Base-by-base conservation (phyloP, 1,140 invertebrate genomes). In the Episyrphus balteatus region DNA sequence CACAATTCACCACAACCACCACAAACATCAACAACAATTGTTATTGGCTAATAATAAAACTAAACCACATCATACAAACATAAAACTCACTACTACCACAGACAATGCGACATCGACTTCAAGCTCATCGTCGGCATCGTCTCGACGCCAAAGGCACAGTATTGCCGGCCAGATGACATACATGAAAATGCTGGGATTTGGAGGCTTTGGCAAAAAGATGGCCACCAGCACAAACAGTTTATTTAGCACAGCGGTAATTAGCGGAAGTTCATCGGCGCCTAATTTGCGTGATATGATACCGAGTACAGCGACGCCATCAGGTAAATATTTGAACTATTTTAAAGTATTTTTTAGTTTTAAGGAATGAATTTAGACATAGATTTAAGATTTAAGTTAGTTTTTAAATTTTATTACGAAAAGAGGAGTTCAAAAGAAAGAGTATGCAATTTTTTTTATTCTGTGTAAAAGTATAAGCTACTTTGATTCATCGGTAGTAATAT, bases 171-270 rank as follows among this genome's bases (percentile, higher is more conserved):
- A 91, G 80, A 85, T 89, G 80, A 88, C 81, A 77, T 87, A 87
- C 77, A 86, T 87, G 77, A 84, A 88, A 77, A 82, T 86, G 78
- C 75, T 86, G 75, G 82, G 83, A 61, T 81, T 83, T 69, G 76
- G 75, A 58, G 69, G 69, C 55, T 70, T 72, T 61, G 74, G 72
- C 56, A 83, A 82, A 73, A 84, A 83, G 70, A 73, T 83, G 58
- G 73, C 78, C 40, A 80, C 77, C 45, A 84, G 84, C 47, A 76
- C 85, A 7, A 83, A 79, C 62, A 85, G 83, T 55, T 78, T 94
- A 46, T 93, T 95, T 77, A 89, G 86, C 61, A 95, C 91, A 30
- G 91, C 91, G 31, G 89, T 95, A 55, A 94, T 95, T 66, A 90
- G 86, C 59, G 91, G 91, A 30, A 90, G 88, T 51, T 88, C 86